A percentile compares a stretch with the other conserved stretches of the same genome.
These are phyloP conservation scores for Amphipyra tragopoginis DNA, from an alignment of 2,888 invertebrate genomes.

Conservation along the genomic window DNA sequence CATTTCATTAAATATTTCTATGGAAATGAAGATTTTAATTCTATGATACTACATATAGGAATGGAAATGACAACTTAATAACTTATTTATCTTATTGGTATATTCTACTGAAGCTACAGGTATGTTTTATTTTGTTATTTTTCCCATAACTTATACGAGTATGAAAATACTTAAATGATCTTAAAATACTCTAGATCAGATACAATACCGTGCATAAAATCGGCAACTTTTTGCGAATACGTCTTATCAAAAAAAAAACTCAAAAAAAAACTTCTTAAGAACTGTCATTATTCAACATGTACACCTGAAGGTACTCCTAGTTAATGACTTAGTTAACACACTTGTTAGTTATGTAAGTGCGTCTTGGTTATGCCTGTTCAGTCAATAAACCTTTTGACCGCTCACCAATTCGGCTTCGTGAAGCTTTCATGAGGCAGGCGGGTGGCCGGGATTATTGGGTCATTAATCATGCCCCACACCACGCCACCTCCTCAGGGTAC, in stretches of 20 bases:
- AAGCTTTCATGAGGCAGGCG: constrained; percentile 84
- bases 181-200: too few species aligned
- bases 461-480: constrained; percentile 86
- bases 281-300: neutral
- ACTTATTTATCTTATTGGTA: neutral
- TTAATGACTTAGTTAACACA: constrained; percentile 52
- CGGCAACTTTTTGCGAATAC: too few species aligned
- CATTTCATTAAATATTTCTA: constrained; percentile 26
- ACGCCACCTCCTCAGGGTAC: constrained; percentile 56
- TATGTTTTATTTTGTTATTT: too few species aligned
- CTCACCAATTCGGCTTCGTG: constrained; percentile 89
- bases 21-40: constrained; percentile 5
- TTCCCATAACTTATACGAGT: too few species aligned
- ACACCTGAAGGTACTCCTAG: constrained; percentile 12
- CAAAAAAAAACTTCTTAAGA: neutral
- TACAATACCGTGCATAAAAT: too few species aligned
- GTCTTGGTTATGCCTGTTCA: constrained; percentile 75
- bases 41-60: neutral
- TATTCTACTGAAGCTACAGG: too few species aligned
- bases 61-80: neutral
- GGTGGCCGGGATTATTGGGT: constrained; percentile 85
- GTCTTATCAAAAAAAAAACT: too few species aligned
- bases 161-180: too few species aligned
- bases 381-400: constrained; percentile 90
- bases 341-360: constrained; percentile 62